A percentile compares a stretch with the other conserved stretches of the same genome.
Conservation (phyloP, 2,797 vertebrate genomes). For the Phoebastria nigripes region DNA sequence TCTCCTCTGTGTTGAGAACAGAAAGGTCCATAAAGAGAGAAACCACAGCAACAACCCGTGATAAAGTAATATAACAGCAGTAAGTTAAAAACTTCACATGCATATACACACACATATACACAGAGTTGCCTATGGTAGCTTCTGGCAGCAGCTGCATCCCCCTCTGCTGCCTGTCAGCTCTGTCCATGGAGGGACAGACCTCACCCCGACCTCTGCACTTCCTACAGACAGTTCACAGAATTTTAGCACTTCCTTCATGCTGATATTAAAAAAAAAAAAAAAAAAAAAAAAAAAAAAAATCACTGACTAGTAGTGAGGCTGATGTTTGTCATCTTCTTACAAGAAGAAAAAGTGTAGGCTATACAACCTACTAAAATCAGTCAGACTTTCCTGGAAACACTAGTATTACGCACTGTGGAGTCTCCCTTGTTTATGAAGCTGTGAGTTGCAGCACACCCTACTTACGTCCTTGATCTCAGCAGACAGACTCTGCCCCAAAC, state of each 20-base stretch:
- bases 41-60: slow-evolving; percentile 71
- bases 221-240: not conserved
- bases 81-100: not conserved
- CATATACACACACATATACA: not conserved
- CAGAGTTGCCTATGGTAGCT: not conserved
- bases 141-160: not conserved
- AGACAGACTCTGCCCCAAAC: not conserved
- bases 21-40: slow-evolving; percentile 84
- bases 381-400: not conserved
- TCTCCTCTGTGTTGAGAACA: slow-evolving; percentile 95
- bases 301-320: slow-evolving; percentile 12
- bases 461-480: not conserved
- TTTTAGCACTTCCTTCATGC: not conserved
- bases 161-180: not conserved
- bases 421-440: not conserved
- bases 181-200: not conserved
- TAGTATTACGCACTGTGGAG: accelerated
- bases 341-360: not conserved
- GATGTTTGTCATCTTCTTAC: slow-evolving; percentile 46
- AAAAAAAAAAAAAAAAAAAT: not conserved
- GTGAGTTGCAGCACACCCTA: not conserved
- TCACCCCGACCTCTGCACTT: not conserved
- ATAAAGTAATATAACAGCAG: slow-evolving; percentile 68
- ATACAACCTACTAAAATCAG: not conserved
- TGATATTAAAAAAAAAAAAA: not conserved